Conservation (phyloP, 2,113 vertebrate genomes). For the Thryonomys swinderianus region DNA sequence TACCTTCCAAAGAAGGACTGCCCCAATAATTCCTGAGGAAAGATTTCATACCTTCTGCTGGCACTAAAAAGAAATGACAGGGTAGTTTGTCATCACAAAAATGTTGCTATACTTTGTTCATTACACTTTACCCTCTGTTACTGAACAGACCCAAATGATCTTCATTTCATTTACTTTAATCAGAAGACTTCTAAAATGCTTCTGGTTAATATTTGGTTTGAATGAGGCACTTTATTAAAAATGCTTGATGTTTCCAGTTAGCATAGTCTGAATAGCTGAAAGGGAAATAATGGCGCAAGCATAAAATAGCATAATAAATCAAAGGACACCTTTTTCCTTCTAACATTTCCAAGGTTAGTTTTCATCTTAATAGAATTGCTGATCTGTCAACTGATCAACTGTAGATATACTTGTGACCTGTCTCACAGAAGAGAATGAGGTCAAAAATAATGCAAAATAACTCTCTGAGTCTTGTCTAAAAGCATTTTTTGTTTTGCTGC, state of each 20-base stretch:
- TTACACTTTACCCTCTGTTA: conserved; percentile 64
- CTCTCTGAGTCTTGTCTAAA: conserved; percentile 63
- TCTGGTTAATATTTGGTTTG: conserved; percentile 64
- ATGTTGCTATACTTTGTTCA: conserved; percentile 43
- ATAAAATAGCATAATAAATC: conserved; percentile 77
- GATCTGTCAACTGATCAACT: conserved; percentile 76
- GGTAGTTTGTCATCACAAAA: conserved; percentile 47
- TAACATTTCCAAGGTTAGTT: conserved; percentile 78
- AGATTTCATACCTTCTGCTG: conserved; percentile 30
- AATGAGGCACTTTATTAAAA: conserved; percentile 76
- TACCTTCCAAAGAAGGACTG: conserved; percentile 22
- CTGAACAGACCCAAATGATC: conserved; percentile 52
- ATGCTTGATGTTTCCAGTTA: conserved; percentile 60
- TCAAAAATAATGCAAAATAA: conserved; percentile 73
- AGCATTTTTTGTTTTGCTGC: conserved; percentile 62
- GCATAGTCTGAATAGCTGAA: conserved; percentile 65
- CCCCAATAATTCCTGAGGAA: conserved; percentile 26
- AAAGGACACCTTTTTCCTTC: conserved; percentile 67
- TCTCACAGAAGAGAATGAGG: conserved; percentile 59
- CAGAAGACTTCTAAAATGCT: conserved; percentile 65
- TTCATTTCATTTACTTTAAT: conserved; percentile 80
- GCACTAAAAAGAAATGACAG: conserved; percentile 58
- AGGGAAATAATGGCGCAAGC: conserved; percentile 60
- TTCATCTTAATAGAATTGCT: conserved; percentile 78
- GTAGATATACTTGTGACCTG: conserved; percentile 53